These are phyloP conservation scores for Limonius californicus DNA, from an alignment of 1,140 invertebrate genomes.

Conservation along the genomic window DNA sequence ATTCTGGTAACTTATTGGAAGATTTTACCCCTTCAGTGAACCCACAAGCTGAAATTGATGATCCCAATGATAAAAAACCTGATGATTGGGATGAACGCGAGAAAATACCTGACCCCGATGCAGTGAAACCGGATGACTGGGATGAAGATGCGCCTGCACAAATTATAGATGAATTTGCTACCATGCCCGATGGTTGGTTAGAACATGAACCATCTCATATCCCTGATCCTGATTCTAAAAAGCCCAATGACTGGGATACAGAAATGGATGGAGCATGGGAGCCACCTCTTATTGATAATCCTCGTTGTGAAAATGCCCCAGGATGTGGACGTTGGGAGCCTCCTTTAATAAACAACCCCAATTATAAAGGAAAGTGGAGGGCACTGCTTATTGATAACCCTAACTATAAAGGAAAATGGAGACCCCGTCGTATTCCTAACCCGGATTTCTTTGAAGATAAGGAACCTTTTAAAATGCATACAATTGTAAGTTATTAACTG, in stretches of 20 bases:
- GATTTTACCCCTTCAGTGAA: constrained; percentile 93
- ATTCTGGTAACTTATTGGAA: constrained; percentile 80
- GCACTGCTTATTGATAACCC: constrained; percentile 90
- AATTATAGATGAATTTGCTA: constrained; percentile 83
- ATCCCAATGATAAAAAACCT: constrained; percentile 87
- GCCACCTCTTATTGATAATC: constrained; percentile 88
- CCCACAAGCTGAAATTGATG: constrained; percentile 93
- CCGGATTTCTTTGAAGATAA: constrained; percentile 92
- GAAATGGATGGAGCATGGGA: constrained; percentile 99
- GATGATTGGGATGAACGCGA: constrained; percentile 96
- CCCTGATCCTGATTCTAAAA: constrained; percentile 80
- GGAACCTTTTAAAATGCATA: constrained; percentile 84
- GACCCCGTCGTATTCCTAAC: constrained; percentile 81
- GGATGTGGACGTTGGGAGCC: constrained; percentile 89
- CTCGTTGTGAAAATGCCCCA: constrained; percentile 59
- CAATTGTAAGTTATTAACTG: constrained; percentile 78
- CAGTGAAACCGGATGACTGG: constrained; percentile 91
- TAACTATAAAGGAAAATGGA: constrained; percentile 92
- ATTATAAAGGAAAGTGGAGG: constrained; percentile 91
- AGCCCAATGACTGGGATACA: constrained; percentile 94
- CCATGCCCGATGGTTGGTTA: constrained; percentile 90
- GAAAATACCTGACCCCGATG: constrained; percentile 87
- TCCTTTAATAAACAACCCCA: constrained; percentile 84
- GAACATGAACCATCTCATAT: constrained; percentile 89
- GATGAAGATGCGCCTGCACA: constrained; percentile 89